Percentiles rank a stretch among this genome's conserved stretches.
Evolutionary conservation across 2,888 invertebrate species (phyloP).

Genomic region (Diaphora mendica): DNA sequence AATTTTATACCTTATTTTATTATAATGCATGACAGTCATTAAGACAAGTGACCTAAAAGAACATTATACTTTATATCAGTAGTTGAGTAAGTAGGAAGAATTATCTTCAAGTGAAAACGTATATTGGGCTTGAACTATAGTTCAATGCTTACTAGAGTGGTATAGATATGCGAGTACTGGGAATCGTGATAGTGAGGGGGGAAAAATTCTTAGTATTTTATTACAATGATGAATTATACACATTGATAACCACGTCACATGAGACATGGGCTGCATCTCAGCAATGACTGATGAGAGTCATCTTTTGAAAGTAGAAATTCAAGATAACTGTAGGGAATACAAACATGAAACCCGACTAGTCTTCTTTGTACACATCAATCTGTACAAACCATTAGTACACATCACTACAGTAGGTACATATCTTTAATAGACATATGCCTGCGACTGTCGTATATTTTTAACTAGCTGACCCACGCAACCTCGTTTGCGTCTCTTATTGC

Average conservation of each 20-base stretch:
- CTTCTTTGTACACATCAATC: too few species aligned
- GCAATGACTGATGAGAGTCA: not conserved
- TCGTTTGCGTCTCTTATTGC: too few species aligned
- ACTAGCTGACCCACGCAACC: too few species aligned
- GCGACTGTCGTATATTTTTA: too few species aligned
- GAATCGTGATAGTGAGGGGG: constrained; percentile 26
- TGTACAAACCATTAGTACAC: too few species aligned
- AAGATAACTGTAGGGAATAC: too few species aligned
- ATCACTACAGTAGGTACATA: too few species aligned
- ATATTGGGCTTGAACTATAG: constrained; percentile 37
- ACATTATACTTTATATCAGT: not conserved
- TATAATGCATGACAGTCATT: not conserved
- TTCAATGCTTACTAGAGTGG: constrained; percentile 47
- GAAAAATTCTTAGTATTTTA: constrained; percentile 17
- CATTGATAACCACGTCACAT: not conserved
- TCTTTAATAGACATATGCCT: too few species aligned
- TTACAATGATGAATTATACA: not conserved
- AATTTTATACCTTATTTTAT: not conserved
- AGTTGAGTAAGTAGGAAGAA: not conserved
- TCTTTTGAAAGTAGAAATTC: not conserved
- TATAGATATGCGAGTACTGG: constrained; percentile 36
- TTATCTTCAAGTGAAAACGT: not conserved
- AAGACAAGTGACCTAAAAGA: not conserved
- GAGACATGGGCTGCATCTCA: not conserved
- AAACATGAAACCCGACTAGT: too few species aligned